Percentiles rank a stretch among this genome's conserved stretches.
phyloP scores from a whole-genome alignment of 1,140 invertebrate species.

The Drosophila ironensis region DNA sequence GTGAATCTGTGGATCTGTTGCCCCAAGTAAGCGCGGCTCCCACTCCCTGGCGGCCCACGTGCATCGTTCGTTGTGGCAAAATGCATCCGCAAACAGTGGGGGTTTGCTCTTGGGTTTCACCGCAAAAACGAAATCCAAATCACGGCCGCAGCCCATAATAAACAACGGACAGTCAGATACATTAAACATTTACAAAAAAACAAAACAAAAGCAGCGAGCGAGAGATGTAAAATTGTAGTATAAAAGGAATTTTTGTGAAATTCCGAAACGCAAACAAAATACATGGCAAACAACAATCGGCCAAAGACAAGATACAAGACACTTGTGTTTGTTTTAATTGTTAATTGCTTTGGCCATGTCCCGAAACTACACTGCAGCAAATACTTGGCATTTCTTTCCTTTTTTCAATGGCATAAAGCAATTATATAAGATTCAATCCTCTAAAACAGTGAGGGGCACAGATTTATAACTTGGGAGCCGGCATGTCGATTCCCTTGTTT shows the following conservation, averaged over 20 bases:
- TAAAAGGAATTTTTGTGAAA: conserved; percentile 74
- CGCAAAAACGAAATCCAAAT: conserved; percentile 51
- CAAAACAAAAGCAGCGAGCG: neutral
- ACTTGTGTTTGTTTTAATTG: conserved; percentile 51
- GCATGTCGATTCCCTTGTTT: too few relatives aligned
- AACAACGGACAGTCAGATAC: conserved; percentile 47
- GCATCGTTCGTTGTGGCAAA: conserved; percentile 38
- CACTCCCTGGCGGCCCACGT: conserved; percentile 41
- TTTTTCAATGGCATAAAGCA: too few relatives aligned
- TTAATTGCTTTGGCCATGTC: conserved; percentile 51
- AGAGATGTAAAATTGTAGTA: conserved; percentile 51
- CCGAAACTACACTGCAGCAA: neutral
- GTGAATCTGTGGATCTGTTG: too few relatives aligned
- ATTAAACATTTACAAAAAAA: conserved; percentile 54
- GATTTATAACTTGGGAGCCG: too few relatives aligned
- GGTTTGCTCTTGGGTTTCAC: conserved; percentile 58
- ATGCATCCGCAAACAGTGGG: conserved; percentile 52
- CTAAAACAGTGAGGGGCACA: too few relatives aligned
- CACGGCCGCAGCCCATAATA: conserved; percentile 3
- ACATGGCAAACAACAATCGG: conserved; percentile 43
- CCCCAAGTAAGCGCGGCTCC: conserved; percentile 7
- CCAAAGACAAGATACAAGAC: conserved; percentile 54
- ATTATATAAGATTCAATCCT: too few relatives aligned
- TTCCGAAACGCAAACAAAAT: conserved; percentile 69
- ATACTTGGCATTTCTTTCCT: neutral